Percentiles rank a stretch among this genome's conserved stretches.
phyloP scores from a whole-genome alignment of 2,797 vertebrate species.

The Nasua narica region DNA sequence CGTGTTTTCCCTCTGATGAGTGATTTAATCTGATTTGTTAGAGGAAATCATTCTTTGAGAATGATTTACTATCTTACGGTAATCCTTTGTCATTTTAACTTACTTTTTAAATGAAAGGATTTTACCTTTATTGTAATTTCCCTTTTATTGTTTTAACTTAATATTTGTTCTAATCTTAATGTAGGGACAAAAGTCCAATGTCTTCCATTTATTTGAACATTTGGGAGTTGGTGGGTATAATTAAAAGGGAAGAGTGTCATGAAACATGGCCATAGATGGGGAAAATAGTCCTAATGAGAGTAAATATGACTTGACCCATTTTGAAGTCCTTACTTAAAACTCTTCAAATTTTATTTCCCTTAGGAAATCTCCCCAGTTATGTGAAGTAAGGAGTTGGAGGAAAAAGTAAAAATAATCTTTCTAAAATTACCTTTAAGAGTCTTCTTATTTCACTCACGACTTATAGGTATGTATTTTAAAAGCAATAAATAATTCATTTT shows the following conservation, averaged over 20 bases:
- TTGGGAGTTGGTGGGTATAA: background rate
- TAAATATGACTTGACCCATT: background rate
- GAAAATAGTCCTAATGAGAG: background rate
- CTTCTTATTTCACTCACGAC: conserved; percentile 8
- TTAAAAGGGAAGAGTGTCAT: background rate
- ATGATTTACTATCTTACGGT: conserved; percentile 11
- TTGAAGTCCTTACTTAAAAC: background rate
- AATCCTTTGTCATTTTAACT: conserved; percentile 35
- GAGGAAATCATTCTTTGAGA: background rate
- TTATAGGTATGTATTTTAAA: background rate
- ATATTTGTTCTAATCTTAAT: conserved; percentile 3
- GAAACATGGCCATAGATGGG: background rate
- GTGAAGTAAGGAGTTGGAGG: background rate
- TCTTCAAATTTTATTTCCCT: background rate
- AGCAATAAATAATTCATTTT: background rate
- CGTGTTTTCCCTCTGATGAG: background rate
- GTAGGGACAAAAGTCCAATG: background rate
- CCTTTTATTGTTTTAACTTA: conserved; percentile 12
- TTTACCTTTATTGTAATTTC: conserved; percentile 21
- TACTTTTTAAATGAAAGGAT: background rate
- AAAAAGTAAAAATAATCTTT: background rate
- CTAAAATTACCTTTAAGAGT: conserved; percentile 4
- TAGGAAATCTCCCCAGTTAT: background rate
- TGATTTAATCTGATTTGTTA: conserved; percentile 39
- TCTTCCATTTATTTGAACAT: background rate